phyloP scores from a whole-genome alignment of 2,113 vertebrate species.

The Etheostoma cragini region DNA sequence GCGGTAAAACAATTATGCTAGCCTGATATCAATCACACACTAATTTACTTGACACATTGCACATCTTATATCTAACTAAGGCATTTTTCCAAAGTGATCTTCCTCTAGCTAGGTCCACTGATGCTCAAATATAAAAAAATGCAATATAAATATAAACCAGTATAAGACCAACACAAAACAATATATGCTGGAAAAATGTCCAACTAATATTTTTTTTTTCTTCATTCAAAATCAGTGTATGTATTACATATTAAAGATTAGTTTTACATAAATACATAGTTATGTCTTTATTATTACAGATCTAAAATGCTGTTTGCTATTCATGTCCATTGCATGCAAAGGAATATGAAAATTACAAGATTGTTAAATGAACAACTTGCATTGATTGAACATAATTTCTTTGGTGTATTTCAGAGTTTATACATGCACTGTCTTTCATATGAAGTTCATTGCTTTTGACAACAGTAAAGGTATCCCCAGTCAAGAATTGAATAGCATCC shows the following conservation, averaged over 20 bases:
- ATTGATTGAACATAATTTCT: not conserved
- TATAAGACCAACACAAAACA: not conserved
- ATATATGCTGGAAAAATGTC: not conserved
- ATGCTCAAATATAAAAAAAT: not conserved
- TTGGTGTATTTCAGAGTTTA: not conserved
- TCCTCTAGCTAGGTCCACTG: not conserved
- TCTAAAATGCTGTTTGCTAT: not conserved
- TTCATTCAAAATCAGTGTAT: not conserved
- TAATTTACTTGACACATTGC: slow-evolving; percentile 44
- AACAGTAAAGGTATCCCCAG: not conserved
- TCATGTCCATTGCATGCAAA: not conserved
- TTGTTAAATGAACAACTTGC: too few relatives aligned
- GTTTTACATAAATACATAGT: not conserved
- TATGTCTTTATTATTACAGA: not conserved
- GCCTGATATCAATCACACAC: slow-evolving; percentile 63
- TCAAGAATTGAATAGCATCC: not conserved
- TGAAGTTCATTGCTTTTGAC: not conserved
- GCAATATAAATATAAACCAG: not conserved
- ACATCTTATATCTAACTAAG: slow-evolving; percentile 49
- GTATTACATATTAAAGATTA: not conserved
- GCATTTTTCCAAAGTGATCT: slow-evolving; percentile 25
- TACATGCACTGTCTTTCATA: not conserved
- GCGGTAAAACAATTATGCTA: slow-evolving; percentile 58
- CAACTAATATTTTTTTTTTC: not conserved
- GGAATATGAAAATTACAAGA: not conserved